Base-by-base conservation (phyloP, 2,797 vertebrate genomes). In the Eulemur albifrons region DNA sequence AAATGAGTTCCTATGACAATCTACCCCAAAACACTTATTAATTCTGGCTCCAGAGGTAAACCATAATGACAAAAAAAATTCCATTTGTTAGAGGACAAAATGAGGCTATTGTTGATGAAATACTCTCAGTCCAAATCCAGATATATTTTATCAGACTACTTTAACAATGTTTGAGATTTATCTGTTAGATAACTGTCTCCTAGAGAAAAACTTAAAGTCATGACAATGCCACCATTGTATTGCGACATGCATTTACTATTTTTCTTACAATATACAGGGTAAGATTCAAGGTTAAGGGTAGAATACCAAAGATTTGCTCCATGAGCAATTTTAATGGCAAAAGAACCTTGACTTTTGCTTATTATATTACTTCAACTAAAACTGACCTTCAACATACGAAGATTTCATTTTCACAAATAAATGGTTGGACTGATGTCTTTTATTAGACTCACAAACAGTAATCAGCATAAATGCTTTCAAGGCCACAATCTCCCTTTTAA, bases 361-460 rank as follows among this genome's bases (percentile, higher is more conserved):
- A 97, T 98, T 98, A 95, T 97, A 98, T 98, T 97, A 98, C 98
- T 98, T 98, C 98, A 94, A 97, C 97, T 97, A 98, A 98, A 98
- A 98, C 97, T 98, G 98, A 98, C 98, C 98, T 98, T 99, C 98
- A 94, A 91, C 95, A 97, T 95, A 96, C 70, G 97, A 98, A 97
- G 95, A 98, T 98, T 98, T 98, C 94, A 94, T 97, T 98, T 98
- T 97, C 97, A 97, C 97, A 98, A 98, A 98, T 97, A 98, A 90
- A 90, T 95, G 88, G 93, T 97, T 97, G 97, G 96, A 96, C 95
- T 70, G 94, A 96, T 98, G 96, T 89, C 92, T 98, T 98, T 98
- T 98, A 98, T 98, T 98, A 98, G 92, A 88, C 96, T 97, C 96
- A 95, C 97, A 97, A 97, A 98, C 97, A 97, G 93, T 97, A 93